Base-by-base conservation (phyloP, 2,888 invertebrate genomes). In the Tinea trinotella region DNA sequence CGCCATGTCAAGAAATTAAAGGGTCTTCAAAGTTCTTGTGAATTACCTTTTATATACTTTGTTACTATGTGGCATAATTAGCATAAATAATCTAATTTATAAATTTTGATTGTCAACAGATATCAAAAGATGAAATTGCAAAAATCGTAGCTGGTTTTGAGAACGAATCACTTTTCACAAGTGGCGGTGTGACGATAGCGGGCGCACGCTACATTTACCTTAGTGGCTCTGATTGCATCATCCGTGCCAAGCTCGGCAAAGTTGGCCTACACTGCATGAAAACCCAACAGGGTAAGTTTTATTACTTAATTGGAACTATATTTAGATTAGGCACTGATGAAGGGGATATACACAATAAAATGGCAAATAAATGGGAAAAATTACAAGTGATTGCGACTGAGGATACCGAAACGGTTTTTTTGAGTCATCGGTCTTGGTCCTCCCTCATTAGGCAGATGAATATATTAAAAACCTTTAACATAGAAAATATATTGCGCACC, bases 211-310 rank as follows among this genome's bases (percentile, higher is more conserved):
- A 95, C 91, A 96, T 96, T 88, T 96, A 96, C 90, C 92, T 96
- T 85, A 96, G 96, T 74, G 96, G 96, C 78, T 93, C 95, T 87
- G 95, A 96, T 80, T 92, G 93, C 81, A 95, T 96, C 74, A 93
- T 96, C 85, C 93, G 96, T 88, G 95, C 95, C 84, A 96, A 96
- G 88, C 90, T 95, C 71, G 95, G 95, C 84, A 95, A 95, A 89
- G 93, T 94, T 79, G 96, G 96, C 74, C 94, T 96, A 66, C 96
- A 96, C 82, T 96, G 95, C 93, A 95, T 96, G 95, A 96, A 96
- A 89, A 96, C 96, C 85, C 90, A 92, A 88, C 96, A 96, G 92
- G 93, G 94, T 94, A 82, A 50, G 50, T 24, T 15, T 15, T 15
- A 5, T 22, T 22, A 22, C 7, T 3, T 22, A 22, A 5, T 22